phyloP scores from a whole-genome alignment of 2,797 vertebrate genomes.

The Spea hammondii region DNA sequence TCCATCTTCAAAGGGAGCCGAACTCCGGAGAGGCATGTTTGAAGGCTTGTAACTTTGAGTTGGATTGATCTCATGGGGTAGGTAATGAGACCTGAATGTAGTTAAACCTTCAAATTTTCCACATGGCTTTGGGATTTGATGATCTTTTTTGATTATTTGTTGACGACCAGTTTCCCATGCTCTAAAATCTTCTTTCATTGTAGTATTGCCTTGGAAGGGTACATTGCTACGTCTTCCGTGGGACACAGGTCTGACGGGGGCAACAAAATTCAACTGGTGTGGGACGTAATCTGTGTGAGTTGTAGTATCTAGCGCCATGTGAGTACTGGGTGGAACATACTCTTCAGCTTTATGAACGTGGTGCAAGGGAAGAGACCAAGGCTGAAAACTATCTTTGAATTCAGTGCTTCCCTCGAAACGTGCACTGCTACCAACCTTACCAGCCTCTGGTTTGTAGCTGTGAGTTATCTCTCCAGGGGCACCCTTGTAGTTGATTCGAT shows the following conservation, averaged over 20 bases:
- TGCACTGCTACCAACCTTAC: constrained; percentile 51
- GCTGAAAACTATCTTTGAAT: constrained; percentile 75
- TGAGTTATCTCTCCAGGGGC: constrained; percentile 63
- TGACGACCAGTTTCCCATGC: constrained; percentile 65
- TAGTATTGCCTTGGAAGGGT: constrained; percentile 75
- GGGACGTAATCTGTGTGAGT: constrained; percentile 66
- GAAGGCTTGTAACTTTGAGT: constrained; percentile 70
- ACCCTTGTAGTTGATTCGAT: constrained; percentile 73
- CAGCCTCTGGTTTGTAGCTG: constrained; percentile 70
- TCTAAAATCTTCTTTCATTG: constrained; percentile 76
- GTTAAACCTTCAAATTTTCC: constrained; percentile 75
- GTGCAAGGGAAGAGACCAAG: constrained; percentile 63
- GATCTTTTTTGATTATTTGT: constrained; percentile 63
- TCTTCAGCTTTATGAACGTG: constrained; percentile 60
- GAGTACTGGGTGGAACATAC: constrained; percentile 65
- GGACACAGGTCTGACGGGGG: constrained; percentile 65
- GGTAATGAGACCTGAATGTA: constrained; percentile 76
- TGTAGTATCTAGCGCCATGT: constrained; percentile 73
- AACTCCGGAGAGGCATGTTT: constrained; percentile 27
- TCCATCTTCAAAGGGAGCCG: constrained; percentile 64
- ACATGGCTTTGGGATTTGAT: constrained; percentile 63
- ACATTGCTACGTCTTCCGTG: constrained; percentile 50
- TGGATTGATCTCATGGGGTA: constrained; percentile 65
- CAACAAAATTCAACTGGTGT: constrained; percentile 62
- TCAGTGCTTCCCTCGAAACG: constrained; percentile 73